Evolutionary conservation across 92 coral and sea anemone species (phyloP), one percentile per base, ranked within the genome.

Genomic region (Diadumene lineata): DNA sequence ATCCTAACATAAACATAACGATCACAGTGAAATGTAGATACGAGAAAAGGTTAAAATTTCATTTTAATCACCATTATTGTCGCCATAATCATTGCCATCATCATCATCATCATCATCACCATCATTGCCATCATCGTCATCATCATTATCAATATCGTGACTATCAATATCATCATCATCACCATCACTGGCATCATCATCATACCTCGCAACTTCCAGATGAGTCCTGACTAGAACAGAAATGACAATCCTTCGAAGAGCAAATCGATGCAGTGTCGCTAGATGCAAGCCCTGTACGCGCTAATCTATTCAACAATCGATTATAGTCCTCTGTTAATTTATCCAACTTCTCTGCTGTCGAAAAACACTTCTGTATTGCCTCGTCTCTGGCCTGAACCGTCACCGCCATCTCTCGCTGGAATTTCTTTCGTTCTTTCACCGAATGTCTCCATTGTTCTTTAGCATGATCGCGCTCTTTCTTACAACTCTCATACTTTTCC

Each of bases 371-470:
- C 65, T 92, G 98, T 31, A 94, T 92, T 30, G 98, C 98, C 50
- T 94, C 97, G 63, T 94, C 97, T 58, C 98, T 85, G 0, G 98
- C 93, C 67, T 82, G 84, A n/a, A 86, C 92, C 23, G 82, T 83
- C 23, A 80, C 84, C 22, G 92, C 91, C 62, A 86, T 92, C 32
- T 94, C 98, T 0, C 98, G 88, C 17, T 92, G 96, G 8, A 94
- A 69, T 58, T 85, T 81, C 66, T 94, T 94, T 26, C 93, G 83
- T 60, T 94, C 98, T 66, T 94, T 94, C 0, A 94, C 97, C 10
- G 96, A 87, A 22, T 88, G 90, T 56, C 97, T 83, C 98, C 98
- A 94, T 27, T 94, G 98, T 43, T 94, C 97, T 50, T 88, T 92
- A 0, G 97, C 93, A 43, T 94, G 98, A 50, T 94, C 98, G 26